Percentiles rank a stretch among this genome's conserved stretches.
phyloP scores from a whole-genome alignment of 2,888 invertebrate species.

The Gryllus longicercus region DNA sequence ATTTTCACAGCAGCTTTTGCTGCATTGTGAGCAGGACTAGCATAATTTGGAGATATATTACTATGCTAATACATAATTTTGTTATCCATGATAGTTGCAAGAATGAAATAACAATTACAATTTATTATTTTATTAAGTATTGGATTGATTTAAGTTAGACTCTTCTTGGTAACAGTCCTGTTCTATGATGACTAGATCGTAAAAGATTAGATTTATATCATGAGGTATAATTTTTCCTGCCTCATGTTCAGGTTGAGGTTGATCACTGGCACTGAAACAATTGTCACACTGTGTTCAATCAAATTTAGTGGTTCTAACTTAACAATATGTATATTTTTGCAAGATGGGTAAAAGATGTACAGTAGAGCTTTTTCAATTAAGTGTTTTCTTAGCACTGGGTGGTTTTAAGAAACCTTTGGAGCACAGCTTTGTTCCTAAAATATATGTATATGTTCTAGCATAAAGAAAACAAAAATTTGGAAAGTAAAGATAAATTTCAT shows the following conservation, averaged over 20 bases:
- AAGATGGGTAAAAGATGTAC: not conserved
- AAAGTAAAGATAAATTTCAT: no score
- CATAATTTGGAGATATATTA: not conserved
- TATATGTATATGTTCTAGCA: not conserved
- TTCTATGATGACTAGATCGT: no score
- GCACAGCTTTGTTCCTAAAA: slow-evolving; percentile 17
- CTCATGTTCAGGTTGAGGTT: not conserved
- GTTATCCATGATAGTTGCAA: not conserved
- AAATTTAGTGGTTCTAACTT: not conserved
- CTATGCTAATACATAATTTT: not conserved
- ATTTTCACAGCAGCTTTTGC: not conserved
- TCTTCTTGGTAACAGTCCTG: no score
- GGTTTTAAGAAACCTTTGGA: slow-evolving; percentile 4
- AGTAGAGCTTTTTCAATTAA: not conserved
- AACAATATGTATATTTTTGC: slow-evolving; percentile 1
- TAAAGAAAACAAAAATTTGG: no score
- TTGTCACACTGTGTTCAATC: not conserved
- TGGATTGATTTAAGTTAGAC: no score
- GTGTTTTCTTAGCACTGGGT: not conserved
- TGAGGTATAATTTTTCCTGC: no score
- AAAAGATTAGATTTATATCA: no score
- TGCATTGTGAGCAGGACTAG: not conserved
- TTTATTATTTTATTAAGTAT: no score
- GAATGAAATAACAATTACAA: no score
- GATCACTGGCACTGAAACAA: not conserved